Evolutionary conservation across 1,140 invertebrate species (phyloP).

Genomic region (Drosophila bocki): DNA sequence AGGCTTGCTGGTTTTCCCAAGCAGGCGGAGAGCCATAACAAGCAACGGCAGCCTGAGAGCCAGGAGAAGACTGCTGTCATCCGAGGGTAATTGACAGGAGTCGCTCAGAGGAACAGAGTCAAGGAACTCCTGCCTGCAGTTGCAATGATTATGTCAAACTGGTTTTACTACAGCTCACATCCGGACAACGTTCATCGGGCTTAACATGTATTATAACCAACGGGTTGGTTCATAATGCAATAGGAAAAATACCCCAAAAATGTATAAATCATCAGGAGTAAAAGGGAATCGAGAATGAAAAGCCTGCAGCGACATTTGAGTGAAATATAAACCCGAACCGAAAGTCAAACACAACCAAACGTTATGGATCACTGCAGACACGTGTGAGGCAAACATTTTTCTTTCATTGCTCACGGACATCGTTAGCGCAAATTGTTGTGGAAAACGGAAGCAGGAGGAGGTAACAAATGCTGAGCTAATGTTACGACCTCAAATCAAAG

Average conservation of each 20-base stretch:
- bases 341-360: slow-evolving; percentile 10
- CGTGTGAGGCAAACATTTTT: slow-evolving; percentile 48
- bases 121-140: slow-evolving; percentile 35
- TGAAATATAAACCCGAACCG: slow-evolving; percentile 25
- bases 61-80: slow-evolving; percentile 27
- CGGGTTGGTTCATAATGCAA: background rate
- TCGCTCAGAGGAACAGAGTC: slow-evolving; percentile 20
- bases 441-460: slow-evolving; percentile 38
- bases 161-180: slow-evolving; percentile 21
- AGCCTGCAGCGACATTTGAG: slow-evolving; percentile 30
- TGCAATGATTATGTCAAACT: slow-evolving; percentile 55
- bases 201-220: slow-evolving; percentile 11
- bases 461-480: slow-evolving; percentile 19
- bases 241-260: slow-evolving; percentile 6
- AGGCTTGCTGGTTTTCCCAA: slow-evolving; percentile 6
- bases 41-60: slow-evolving; percentile 2
- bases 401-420: slow-evolving; percentile 70
- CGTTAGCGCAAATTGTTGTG: slow-evolving; percentile 78
- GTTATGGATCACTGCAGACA: slow-evolving; percentile 51
- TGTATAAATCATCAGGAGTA: slow-evolving; percentile 7
- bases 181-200: background rate
- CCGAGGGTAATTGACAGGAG: slow-evolving; percentile 47
- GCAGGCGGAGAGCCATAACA: background rate
- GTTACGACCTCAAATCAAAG: slow-evolving; percentile 35
- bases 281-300: slow-evolving; percentile 23